Evolutionary conservation across 1,140 invertebrate genomes (phyloP).

Genomic region (Episyrphus balteatus): DNA sequence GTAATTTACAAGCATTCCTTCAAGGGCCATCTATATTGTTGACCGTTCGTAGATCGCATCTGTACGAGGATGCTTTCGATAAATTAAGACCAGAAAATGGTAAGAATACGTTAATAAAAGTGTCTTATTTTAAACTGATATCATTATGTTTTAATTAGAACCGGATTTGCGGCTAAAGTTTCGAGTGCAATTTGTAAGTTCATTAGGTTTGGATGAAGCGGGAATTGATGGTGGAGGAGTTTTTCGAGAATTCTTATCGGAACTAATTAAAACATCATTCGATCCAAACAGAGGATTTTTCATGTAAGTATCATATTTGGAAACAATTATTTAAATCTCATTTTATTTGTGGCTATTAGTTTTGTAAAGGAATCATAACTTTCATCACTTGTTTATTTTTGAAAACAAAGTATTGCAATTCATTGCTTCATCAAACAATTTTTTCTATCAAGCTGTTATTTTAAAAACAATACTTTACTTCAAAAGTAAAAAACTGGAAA

Average conservation of each 20-base stretch:
- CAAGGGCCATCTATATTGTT: constrained; percentile 67
- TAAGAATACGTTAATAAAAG: constrained; percentile 28
- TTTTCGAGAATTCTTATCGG: constrained; percentile 83
- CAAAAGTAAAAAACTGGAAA: too few relatives aligned
- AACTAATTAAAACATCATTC: constrained; percentile 87
- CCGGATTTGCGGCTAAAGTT: constrained; percentile 76
- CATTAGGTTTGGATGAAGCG: constrained; percentile 81
- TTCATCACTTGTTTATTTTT: background rate
- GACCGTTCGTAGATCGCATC: constrained; percentile 74
- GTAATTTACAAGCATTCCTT: constrained; percentile 58
- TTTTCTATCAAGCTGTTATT: background rate
- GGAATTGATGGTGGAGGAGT: constrained; percentile 92
- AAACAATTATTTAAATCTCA: background rate
- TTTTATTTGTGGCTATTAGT: background rate
- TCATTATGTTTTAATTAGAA: constrained; percentile 43
- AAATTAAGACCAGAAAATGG: constrained; percentile 84
- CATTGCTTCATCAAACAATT: background rate
- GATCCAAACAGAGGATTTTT: constrained; percentile 96
- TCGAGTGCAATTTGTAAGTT: constrained; percentile 81
- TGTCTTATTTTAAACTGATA: background rate
- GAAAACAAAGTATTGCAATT: background rate
- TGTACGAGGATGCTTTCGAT: constrained; percentile 96
- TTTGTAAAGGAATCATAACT: background rate
- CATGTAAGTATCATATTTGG: constrained; percentile 27
- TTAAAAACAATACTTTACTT: background rate